Evolutionary conservation across 2,113 vertebrate species (phyloP).

Genomic region (Elaphurus davidianus): DNA sequence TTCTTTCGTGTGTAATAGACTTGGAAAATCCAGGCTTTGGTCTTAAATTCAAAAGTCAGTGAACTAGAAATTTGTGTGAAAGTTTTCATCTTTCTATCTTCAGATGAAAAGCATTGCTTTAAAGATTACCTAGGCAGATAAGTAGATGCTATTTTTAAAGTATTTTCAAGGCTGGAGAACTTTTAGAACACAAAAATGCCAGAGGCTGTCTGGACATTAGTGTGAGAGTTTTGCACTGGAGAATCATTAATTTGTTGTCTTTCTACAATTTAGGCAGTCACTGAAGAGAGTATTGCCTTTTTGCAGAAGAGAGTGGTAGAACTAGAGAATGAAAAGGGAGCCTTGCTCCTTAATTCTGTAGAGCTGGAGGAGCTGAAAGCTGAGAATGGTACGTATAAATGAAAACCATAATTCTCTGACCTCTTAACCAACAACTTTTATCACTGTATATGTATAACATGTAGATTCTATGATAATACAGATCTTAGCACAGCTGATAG

Average conservation of each 20-base stretch:
- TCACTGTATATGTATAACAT: not conserved
- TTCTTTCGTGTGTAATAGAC: not conserved
- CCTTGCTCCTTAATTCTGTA: constrained; percentile 46
- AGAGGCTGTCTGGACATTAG: not conserved
- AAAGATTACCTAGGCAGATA: not conserved
- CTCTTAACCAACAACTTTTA: constrained; percentile 18
- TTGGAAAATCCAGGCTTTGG: not conserved
- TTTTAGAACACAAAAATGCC: not conserved
- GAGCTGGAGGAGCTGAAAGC: constrained; percentile 59
- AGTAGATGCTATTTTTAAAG: constrained; percentile 31
- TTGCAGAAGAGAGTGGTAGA: constrained; percentile 74
- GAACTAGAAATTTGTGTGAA: not conserved
- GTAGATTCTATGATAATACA: not conserved
- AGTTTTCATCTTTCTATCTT: constrained; percentile 26
- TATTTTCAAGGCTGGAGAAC: constrained; percentile 27
- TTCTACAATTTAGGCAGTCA: constrained; percentile 40
- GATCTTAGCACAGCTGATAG: not conserved
- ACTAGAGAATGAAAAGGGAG: constrained; percentile 68
- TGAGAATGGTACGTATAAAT: constrained; percentile 69
- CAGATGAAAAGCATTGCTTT: not conserved
- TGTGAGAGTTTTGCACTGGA: not conserved
- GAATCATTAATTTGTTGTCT: constrained; percentile 28
- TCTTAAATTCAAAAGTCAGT: not conserved
- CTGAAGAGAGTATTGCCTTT: constrained; percentile 76
- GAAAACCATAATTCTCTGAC: not conserved